Evolutionary conservation across 1,140 invertebrate species (phyloP).

Genomic region (Micrasema longulum): DNA sequence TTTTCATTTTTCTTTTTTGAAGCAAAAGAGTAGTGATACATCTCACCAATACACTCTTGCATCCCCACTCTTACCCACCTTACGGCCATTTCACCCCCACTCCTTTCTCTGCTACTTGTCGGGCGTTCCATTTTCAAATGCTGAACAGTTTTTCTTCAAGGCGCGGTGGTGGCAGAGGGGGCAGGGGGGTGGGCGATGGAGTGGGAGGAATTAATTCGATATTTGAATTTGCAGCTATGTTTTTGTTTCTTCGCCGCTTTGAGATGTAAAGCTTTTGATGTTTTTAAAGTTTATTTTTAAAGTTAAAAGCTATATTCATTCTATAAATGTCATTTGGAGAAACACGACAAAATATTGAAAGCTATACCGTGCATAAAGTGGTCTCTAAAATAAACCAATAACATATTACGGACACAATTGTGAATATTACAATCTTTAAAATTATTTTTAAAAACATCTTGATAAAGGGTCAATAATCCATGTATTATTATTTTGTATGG

Average conservation of each 20-base stretch:
- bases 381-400: too few species aligned
- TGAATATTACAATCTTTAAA: too few species aligned
- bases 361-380: too few species aligned
- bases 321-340: too few species aligned
- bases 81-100: slow-evolving; percentile 26
- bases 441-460: too few species aligned
- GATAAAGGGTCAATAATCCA: too few species aligned
- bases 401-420: too few species aligned
- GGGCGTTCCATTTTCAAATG: slow-evolving; percentile 44
- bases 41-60: slow-evolving; percentile 26
- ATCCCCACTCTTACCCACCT: slow-evolving; percentile 26
- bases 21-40: slow-evolving; percentile 33
- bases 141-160: slow-evolving; percentile 46
- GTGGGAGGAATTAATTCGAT: slow-evolving; percentile 44
- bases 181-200: neutral
- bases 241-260: slow-evolving; percentile 36
- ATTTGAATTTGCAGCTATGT: slow-evolving; percentile 44
- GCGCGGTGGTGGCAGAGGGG: neutral
- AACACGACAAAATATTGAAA: too few species aligned
- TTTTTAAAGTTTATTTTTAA: too few species aligned
- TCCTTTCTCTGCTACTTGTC: slow-evolving; percentile 10
- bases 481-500: too few species aligned
- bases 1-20: too few species aligned
- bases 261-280: neutral
- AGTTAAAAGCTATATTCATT: too few species aligned